Base-by-base conservation (phyloP, 2,113 vertebrate species). In the Coreoperca whiteheadi region DNA sequence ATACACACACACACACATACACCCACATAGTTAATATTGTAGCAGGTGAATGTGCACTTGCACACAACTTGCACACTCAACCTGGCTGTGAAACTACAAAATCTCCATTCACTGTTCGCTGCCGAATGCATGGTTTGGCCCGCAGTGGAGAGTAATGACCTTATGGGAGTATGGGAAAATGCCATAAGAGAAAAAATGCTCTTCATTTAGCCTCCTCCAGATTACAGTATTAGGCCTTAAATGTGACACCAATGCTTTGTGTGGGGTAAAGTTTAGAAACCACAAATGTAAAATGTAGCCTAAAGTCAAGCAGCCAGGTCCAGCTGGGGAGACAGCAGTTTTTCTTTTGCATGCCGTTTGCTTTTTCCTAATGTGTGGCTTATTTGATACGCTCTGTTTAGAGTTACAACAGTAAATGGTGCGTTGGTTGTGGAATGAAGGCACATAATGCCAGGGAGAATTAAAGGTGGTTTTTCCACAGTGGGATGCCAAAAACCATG, bases 391-490 rank as follows among this genome's bases (percentile, higher is more conserved):
- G 91, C 92, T 94, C 91, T 89, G 91, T 84, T 93, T 89, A 87
- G 89, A 82, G 87, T 93, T 91, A 93, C 86, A 92, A 64, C 86
- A 85, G 77, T 80, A 92, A 93, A 92, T 88, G 90, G 77, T 88
- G 92, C 74, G 53, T 87, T 69, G 69, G 80, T 85, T 82, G 75
- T 65, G 87, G 82, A 93, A 91, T 86, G 78, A 68, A 92, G 80
- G 79, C 59, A 56, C 57, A 81, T 56, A 76, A 83, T 74, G 83
- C 89, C 88, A 85, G 83, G 79, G 82, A 79, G 82, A 88, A 88
- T 87, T 88, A 88, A 92, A 88, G 86, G 86, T 92, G 88, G 71
- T 92, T 94, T 95, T 94, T 95, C 90, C 93, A 92, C 90, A 90
- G 88, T 64, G 66, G 84, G 82, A 89, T 87, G 93, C 92, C 91